Percentiles rank a stretch among this genome's conserved stretches.
These are phyloP conservation scores for Tortrix viridana DNA, from an alignment of 2,888 invertebrate genomes.

Conservation along the genomic window DNA sequence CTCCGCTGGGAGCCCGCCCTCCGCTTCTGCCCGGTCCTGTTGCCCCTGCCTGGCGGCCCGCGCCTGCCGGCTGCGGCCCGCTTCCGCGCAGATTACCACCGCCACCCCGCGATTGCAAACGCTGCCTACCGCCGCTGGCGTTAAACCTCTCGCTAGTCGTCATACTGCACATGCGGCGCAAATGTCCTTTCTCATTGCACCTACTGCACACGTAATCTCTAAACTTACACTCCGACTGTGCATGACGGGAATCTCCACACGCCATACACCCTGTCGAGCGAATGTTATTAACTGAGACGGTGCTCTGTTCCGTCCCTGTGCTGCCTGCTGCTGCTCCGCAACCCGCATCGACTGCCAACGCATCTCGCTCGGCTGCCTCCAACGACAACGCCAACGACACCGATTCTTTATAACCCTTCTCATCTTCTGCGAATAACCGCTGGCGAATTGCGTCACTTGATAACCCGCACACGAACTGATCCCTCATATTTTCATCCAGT, in stretches of 20 bases:
- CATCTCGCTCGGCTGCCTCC: conserved; percentile 17
- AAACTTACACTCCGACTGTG: conserved; percentile 3
- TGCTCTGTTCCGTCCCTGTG: no score
- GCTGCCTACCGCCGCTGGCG: not conserved
- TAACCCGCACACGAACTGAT: conserved; percentile 11
- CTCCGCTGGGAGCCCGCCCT: not conserved
- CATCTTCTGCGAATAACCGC: conserved; percentile 8
- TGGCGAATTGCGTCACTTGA: conserved; percentile 9
- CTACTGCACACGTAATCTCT: not conserved
- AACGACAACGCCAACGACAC: conserved; percentile 5
- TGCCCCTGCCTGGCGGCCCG: not conserved
- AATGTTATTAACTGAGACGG: not conserved
- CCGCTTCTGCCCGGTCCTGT: not conserved
- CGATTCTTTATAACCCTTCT: conserved; percentile 2
- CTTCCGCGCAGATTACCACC: no score
- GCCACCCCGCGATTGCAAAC: no score
- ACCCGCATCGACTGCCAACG: conserved; percentile 10
- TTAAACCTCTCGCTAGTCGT: not conserved
- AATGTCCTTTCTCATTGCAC: not conserved
- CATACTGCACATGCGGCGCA: not conserved
- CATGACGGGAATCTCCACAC: conserved; percentile 8
- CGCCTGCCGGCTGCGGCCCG: not conserved
- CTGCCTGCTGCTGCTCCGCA: no score
- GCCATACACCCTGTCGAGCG: not conserved
- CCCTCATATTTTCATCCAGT: conserved; percentile 6